Evolutionary conservation across 2,113 vertebrate species (phyloP).

Genomic region (Ciconia boyciana): DNA sequence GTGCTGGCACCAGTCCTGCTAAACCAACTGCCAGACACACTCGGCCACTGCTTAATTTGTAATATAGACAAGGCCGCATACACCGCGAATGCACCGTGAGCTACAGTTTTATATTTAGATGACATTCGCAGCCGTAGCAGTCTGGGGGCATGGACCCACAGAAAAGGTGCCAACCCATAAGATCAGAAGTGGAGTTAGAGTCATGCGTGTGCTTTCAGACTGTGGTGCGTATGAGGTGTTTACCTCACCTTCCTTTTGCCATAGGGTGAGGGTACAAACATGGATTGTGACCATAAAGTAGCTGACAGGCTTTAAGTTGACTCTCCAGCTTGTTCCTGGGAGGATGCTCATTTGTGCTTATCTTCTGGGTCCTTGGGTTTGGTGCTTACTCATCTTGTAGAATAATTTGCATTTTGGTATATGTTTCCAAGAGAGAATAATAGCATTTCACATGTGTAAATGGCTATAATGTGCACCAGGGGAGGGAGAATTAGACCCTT

Average conservation of each 20-base stretch:
- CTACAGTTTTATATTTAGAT: not conserved
- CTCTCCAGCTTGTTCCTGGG: not conserved
- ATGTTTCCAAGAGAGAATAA: not conserved
- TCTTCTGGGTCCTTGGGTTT: not conserved
- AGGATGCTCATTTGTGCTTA: not conserved
- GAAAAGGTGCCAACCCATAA: not conserved
- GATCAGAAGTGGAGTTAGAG: not conserved
- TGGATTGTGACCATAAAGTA: not conserved
- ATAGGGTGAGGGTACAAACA: not conserved
- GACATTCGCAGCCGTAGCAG: not conserved
- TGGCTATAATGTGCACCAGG: not conserved
- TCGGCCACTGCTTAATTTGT: not conserved
- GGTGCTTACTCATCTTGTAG: not conserved
- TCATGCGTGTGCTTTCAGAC: not conserved
- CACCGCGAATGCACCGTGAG: fast-evolving
- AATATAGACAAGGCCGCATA: not conserved
- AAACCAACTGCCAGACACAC: fast-evolving
- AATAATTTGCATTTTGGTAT: slow-evolving; percentile 22
- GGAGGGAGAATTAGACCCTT: not conserved
- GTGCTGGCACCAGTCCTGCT: not conserved
- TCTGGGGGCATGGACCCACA: not conserved
- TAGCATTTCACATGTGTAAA: not conserved
- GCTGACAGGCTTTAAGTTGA: not conserved
- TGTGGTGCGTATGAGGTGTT: not conserved
- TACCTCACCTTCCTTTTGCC: not conserved